phyloP scores from a whole-genome alignment of 2,888 invertebrate species.

The Tipula helvola region DNA sequence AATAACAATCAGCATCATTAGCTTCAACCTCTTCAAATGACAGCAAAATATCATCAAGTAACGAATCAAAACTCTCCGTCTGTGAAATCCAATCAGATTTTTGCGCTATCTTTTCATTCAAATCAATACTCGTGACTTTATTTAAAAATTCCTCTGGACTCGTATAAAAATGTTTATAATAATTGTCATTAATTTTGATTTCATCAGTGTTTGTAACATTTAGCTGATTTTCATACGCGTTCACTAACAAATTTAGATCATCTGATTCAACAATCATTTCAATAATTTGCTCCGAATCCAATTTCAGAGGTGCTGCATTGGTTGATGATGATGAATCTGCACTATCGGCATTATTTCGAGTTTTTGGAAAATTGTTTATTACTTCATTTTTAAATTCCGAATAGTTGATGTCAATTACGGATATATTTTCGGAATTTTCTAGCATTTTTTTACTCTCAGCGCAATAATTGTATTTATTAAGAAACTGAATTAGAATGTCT shows the following conservation, averaged over 20 bases:
- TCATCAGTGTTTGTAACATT: constrained; percentile 21
- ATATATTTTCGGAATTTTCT: constrained; percentile 8
- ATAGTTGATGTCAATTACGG: constrained; percentile 18
- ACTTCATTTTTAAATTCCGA: neutral
- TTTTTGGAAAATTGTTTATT: neutral
- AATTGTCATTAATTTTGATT: constrained; percentile 19
- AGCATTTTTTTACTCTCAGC: constrained; percentile 17
- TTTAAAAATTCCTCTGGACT: constrained; percentile 47
- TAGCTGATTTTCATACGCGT: constrained; percentile 45
- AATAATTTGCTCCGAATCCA: constrained; percentile 40
- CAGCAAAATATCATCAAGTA: constrained; percentile 61
- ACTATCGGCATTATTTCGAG: neutral
- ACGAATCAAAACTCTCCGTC: constrained; percentile 52
- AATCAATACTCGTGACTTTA: constrained; percentile 44
- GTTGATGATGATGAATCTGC: neutral
- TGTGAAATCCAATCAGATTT: constrained; percentile 54
- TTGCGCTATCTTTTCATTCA: constrained; percentile 45
- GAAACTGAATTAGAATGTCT: constrained; percentile 32
- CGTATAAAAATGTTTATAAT: constrained; percentile 31
- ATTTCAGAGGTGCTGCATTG: constrained; percentile 18
- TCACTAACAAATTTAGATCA: constrained; percentile 48
- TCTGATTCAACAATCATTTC: constrained; percentile 50
- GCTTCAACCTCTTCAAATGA: constrained; percentile 43
- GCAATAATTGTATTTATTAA: constrained; percentile 43
- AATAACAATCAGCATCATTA: constrained; percentile 62